These are phyloP conservation scores for Alosa sapidissima DNA, from an alignment of 2,797 vertebrate genomes.

Conservation along the genomic window DNA sequence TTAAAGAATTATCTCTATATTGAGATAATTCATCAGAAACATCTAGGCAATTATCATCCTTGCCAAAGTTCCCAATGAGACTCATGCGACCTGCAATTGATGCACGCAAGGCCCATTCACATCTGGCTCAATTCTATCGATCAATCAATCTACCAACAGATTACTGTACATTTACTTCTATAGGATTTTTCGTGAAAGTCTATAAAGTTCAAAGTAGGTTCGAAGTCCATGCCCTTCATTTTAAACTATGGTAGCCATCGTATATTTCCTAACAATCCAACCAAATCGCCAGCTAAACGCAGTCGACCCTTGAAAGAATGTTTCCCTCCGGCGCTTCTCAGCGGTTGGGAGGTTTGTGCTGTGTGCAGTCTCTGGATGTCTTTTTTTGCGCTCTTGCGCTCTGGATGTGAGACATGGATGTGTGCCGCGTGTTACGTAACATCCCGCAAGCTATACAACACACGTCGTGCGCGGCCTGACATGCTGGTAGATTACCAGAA, in stretches of 20 bases:
- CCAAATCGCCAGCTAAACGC: background rate
- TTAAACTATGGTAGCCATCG: background rate
- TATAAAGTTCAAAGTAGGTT: background rate
- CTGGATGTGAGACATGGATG: background rate
- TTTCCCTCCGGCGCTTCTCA: background rate
- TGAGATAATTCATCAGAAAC: background rate
- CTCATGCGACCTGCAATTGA: background rate
- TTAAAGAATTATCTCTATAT: background rate
- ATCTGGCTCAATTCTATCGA: background rate
- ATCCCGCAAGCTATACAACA: background rate
- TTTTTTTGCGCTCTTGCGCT: background rate
- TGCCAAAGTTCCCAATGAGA: background rate
- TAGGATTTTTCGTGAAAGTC: background rate
- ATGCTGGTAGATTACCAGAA: background rate
- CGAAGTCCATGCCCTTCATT: background rate
- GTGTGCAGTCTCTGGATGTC: background rate
- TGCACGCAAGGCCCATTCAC: background rate
- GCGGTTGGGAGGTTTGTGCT: background rate
- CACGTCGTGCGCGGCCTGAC: background rate
- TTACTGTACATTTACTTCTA: background rate
- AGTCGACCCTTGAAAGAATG: background rate
- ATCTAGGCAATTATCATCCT: background rate
- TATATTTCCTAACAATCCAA: background rate
- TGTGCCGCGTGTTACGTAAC: slow-evolving; percentile 8
- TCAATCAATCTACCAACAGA: background rate